Base-by-base conservation (phyloP, 2,797 vertebrate genomes). In the Coendou prehensilis region DNA sequence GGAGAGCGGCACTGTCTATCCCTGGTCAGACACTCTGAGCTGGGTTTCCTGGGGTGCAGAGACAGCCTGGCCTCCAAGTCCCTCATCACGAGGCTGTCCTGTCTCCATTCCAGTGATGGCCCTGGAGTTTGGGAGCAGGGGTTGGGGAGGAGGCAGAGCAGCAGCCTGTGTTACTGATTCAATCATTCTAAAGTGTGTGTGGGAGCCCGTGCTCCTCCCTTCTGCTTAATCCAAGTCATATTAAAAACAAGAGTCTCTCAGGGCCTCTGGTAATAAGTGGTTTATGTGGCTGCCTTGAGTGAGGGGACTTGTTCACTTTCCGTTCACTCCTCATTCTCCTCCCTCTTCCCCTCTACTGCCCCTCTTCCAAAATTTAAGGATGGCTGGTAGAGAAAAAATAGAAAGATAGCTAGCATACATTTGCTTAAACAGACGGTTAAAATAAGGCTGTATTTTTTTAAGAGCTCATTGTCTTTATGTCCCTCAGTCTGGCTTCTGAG, bases 221-320 rank as follows among this genome's bases (percentile, higher is more conserved):
- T 37, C 85, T 17, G 61, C 92, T 95, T 97, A 96, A 98, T 96
- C 96, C 93, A 94, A 97, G 93, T 71, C 93, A 93, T 95, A 96
- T 96, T 93, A 94, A 97, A 97, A 96, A 75, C 85, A 95, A 95
- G 85, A 67, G 10, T 97, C 96, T 97, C 81, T 69, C 0, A 3
- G 89, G 89, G 85, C 83, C 47, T 88, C 89, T 94, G 97, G 93
- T 95, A 89, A 94, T 85, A 94, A 92, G 90, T 63, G 82, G 85
- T 87, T 97, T 81, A 67, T 80, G 90, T 69, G 20, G 63, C 87
- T 57, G 85, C 87, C 63, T 96, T 1, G 0, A 63, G 82, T n/a
- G 17, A 93, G 78, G 85, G 75, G 37, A 69, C 67, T 91, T 93
- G 82, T 47, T 88, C 14, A 0, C 79, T 61, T 92, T 93, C 90